These are phyloP conservation scores for Chymomyza amoena DNA, from an alignment of 2,888 invertebrate species.

Conservation along the genomic window DNA sequence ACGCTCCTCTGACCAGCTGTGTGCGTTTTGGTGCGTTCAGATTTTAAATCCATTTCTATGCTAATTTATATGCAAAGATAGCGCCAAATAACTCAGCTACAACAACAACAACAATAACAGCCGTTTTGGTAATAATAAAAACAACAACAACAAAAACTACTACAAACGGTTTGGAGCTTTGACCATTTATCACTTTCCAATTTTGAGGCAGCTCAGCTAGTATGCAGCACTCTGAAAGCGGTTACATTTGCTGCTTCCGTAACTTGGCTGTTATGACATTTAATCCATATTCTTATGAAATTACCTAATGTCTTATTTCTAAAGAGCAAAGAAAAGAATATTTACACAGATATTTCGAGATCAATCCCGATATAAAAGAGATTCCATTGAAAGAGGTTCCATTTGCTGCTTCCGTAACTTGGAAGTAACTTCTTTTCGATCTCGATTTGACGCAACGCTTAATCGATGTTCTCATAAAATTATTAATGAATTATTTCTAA, in stretches of 20 bases:
- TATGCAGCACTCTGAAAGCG: constrained; percentile 1
- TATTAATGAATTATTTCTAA: no score
- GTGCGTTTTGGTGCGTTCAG: constrained; percentile 27
- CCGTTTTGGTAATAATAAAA: constrained; percentile 9
- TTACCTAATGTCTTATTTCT: no score
- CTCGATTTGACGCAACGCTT: no score
- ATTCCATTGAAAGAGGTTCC: neutral
- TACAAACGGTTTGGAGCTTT: neutral
- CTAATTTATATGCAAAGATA: constrained; percentile 68
- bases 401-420: neutral
- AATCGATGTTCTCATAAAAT: no score
- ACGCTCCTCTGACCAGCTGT: constrained; percentile 29
- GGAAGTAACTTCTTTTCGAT: no score
- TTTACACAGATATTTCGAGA: no score
- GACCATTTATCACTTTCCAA: constrained; percentile 65
- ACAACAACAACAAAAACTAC: neutral
- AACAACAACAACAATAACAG: constrained; percentile 27
- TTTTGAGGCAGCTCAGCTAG: constrained; percentile 12
- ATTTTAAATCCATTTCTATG: constrained; percentile 54
- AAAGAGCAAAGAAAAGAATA: no score
- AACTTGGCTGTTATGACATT: no score
- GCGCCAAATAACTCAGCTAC: constrained; percentile 50
- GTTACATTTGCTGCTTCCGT: neutral
- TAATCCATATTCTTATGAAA: no score
- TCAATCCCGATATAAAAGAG: no score